Conservation (phyloP, 2,888 invertebrate genomes). For the Hipparchia sbordonii region DNA sequence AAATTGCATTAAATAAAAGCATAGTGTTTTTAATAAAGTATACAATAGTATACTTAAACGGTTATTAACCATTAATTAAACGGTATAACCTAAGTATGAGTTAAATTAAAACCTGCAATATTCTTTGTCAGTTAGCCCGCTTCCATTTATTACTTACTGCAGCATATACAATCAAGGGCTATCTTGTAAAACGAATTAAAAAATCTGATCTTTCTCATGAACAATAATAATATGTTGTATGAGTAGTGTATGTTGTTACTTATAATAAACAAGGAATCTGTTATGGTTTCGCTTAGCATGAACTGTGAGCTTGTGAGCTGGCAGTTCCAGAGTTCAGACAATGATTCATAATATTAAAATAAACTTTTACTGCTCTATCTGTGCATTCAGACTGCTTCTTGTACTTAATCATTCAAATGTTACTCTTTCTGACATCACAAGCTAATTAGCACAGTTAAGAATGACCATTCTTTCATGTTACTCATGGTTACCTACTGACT, state of each 20-base stretch:
- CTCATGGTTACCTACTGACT: slow-evolving; percentile 13
- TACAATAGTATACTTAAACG: too few species aligned
- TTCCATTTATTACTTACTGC: too few species aligned
- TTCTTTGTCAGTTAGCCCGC: too few species aligned
- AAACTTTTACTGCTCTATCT: slow-evolving; percentile 58
- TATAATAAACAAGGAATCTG: slow-evolving; percentile 40
- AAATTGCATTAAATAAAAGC: too few species aligned
- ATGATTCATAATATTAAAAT: slow-evolving; percentile 72
- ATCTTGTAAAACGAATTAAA: too few species aligned
- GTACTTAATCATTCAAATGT: slow-evolving; percentile 57
- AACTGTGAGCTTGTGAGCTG: slow-evolving; percentile 42
- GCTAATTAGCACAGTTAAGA: slow-evolving; percentile 43
- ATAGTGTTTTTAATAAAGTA: too few species aligned
- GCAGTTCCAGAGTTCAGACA: slow-evolving; percentile 30
- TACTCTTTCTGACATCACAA: slow-evolving; percentile 44
- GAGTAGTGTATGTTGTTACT: slow-evolving; percentile 21
- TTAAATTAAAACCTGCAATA: too few species aligned
- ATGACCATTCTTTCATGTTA: slow-evolving; percentile 37
- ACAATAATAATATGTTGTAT: not conserved
- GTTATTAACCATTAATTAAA: too few species aligned
- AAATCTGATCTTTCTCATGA: too few species aligned
- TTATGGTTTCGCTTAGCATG: slow-evolving; percentile 40
- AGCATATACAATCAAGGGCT: too few species aligned
- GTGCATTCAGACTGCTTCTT: slow-evolving; percentile 50
- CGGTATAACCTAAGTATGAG: too few species aligned